Conservation (phyloP, 2,888 invertebrate species). For the Merodon equestris region DNA sequence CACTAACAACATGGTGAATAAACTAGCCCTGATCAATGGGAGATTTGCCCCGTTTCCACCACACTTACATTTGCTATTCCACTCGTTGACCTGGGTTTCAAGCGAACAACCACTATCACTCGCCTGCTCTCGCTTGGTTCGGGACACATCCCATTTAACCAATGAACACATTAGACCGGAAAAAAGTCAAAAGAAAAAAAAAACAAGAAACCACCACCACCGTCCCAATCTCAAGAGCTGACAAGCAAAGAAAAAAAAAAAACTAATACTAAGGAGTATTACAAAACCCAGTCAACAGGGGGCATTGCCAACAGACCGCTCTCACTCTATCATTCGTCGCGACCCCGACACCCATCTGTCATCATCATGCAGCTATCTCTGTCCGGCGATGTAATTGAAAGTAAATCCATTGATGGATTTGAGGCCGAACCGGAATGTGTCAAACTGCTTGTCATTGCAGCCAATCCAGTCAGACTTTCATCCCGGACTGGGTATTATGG, state of each 20-base stretch:
- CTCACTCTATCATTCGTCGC: conserved; percentile 22
- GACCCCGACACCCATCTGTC: not conserved
- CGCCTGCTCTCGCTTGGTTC: conserved; percentile 40
- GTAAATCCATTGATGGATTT: conserved; percentile 68
- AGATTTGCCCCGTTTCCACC: conserved; percentile 51
- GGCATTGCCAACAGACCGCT: conserved; percentile 34
- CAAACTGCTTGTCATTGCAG: conserved; percentile 65
- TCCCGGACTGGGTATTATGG: conserved; percentile 44
- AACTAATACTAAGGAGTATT: conserved; percentile 60
- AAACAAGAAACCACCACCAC: conserved; percentile 58
- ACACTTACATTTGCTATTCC: conserved; percentile 52
- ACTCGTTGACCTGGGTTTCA: conserved; percentile 53
- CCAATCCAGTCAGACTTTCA: conserved; percentile 50
- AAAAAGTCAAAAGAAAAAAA: conserved; percentile 34
- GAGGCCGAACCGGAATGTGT: conserved; percentile 67
- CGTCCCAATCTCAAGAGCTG: too few species aligned
- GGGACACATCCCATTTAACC: conserved; percentile 64
- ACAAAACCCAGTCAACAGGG: conserved; percentile 66
- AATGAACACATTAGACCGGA: conserved; percentile 66
- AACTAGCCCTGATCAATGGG: conserved; percentile 59
- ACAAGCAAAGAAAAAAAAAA: conserved; percentile 42
- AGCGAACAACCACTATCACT: conserved; percentile 32
- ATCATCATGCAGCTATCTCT: conserved; percentile 11
- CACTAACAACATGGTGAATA: conserved; percentile 69
- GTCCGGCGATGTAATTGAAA: conserved; percentile 59